Evolutionary conservation across 1,140 invertebrate species (phyloP).

Genomic region (Charaxes varanes): DNA sequence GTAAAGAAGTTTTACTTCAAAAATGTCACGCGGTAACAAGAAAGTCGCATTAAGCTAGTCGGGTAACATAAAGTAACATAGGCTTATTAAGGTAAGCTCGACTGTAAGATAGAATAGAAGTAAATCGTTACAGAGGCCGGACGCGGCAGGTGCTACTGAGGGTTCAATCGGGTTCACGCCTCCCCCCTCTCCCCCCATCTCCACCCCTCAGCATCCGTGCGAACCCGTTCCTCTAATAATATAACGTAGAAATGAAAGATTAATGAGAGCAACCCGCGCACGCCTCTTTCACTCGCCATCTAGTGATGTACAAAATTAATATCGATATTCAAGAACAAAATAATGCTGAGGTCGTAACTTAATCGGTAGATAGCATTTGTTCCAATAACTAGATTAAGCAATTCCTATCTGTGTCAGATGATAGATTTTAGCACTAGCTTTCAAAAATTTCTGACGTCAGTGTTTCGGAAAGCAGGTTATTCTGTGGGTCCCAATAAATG

Average conservation of each 20-base stretch:
- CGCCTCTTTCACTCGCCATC: constrained; percentile 59
- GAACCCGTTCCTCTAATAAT: constrained; percentile 71
- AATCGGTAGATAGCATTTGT: too few species aligned
- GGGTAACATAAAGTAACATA: constrained; percentile 15
- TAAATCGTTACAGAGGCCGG: constrained; percentile 38
- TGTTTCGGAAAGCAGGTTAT: too few species aligned
- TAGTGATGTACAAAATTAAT: too few species aligned
- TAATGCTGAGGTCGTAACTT: too few species aligned
- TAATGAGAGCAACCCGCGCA: constrained; percentile 70
- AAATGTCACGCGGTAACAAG: constrained; percentile 14
- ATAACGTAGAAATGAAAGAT: constrained; percentile 72
- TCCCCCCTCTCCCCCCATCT: constrained; percentile 25
- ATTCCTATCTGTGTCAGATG: too few species aligned
- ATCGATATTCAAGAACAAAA: too few species aligned
- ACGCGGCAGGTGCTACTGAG: constrained; percentile 66
- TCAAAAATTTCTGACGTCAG: too few species aligned
- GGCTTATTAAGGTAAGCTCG: constrained; percentile 20
- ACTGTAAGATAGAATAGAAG: constrained; percentile 27
- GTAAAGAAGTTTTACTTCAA: constrained; percentile 6
- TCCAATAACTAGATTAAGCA: too few species aligned
- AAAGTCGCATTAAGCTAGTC: constrained; percentile 19
- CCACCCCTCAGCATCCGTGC: constrained; percentile 54
- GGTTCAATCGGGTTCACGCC: constrained; percentile 65
- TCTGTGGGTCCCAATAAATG: too few species aligned
- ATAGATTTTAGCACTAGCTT: too few species aligned